Evolutionary conservation across 2,888 invertebrate genomes (phyloP).

Genomic region (Parnassius mnemosyne): DNA sequence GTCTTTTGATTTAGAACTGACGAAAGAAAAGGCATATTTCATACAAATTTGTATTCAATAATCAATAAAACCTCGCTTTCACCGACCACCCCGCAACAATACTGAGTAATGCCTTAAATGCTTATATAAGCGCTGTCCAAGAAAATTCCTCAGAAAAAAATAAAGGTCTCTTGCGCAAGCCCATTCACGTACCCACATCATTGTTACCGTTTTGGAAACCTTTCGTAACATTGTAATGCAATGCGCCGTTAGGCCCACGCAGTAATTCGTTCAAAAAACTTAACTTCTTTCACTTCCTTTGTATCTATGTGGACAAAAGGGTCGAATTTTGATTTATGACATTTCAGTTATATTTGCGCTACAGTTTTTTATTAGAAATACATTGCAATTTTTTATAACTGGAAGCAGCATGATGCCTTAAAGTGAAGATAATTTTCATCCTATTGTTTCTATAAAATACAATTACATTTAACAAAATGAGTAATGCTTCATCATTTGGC

Average conservation of each 20-base stretch:
- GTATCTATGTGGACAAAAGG: slow-evolving; percentile 59
- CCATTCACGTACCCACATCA: slow-evolving; percentile 61
- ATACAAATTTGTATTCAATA: background rate
- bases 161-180: slow-evolving; percentile 65
- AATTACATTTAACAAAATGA: background rate
- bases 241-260: slow-evolving; percentile 66
- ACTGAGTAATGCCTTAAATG: slow-evolving; percentile 49
- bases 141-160: slow-evolving; percentile 68
- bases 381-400: background rate
- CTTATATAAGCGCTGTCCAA: slow-evolving; percentile 56
- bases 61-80: slow-evolving; percentile 55
- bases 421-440: slow-evolving; percentile 1
- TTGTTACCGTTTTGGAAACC: slow-evolving; percentile 62
- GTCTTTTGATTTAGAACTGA: too few species aligned
- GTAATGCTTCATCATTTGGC: background rate
- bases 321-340: slow-evolving; percentile 68
- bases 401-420: slow-evolving; percentile 6
- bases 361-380: slow-evolving; percentile 2
- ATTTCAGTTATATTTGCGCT: slow-evolving; percentile 48
- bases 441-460: slow-evolving; percentile 11
- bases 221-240: slow-evolving; percentile 45
- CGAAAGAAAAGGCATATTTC: background rate
- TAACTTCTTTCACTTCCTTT: slow-evolving; percentile 63
- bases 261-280: slow-evolving; percentile 59
- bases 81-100: slow-evolving; percentile 68